Evolutionary conservation across 53 echinoderm and acorn worm genomes (phyloP).

Genomic region (Luidia sarsii): DNA sequence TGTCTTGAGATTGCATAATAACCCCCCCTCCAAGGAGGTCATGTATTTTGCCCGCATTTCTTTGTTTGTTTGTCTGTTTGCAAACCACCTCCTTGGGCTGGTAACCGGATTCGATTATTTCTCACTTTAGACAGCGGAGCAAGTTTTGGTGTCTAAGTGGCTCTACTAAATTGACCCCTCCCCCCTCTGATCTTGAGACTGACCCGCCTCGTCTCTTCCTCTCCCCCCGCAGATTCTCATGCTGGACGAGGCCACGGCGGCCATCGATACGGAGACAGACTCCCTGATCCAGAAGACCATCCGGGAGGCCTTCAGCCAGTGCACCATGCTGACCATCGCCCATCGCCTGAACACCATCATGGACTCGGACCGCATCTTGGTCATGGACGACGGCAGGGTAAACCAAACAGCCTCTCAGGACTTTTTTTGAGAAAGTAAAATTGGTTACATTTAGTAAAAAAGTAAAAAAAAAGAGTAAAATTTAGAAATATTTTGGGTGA

Average conservation of each 20-base stretch:
- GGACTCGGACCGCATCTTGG: slow-evolving; percentile 86
- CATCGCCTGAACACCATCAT: slow-evolving; percentile 89
- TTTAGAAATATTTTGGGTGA: too few species aligned
- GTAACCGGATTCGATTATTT: too few species aligned
- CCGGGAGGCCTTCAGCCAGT: slow-evolving; percentile 76
- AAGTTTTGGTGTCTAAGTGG: too few species aligned
- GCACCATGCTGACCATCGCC: slow-evolving; percentile 88
- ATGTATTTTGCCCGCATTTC: too few species aligned
- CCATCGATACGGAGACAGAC: slow-evolving; percentile 89
- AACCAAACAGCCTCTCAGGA: neutral
- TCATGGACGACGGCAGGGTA: slow-evolving; percentile 87
- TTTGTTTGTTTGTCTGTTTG: too few species aligned
- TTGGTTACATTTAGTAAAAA: neutral
- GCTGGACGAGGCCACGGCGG: slow-evolving; percentile 90
- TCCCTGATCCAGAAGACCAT: slow-evolving; percentile 80
- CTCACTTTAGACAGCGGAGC: too few species aligned
- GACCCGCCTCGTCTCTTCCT: too few species aligned
- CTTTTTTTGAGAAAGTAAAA: neutral
- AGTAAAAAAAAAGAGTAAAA: neutral
- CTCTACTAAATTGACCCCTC: too few species aligned
- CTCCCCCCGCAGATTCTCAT: slow-evolving; percentile 76
- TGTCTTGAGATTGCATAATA: too few species aligned
- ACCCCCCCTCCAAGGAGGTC: too few species aligned
- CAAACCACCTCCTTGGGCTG: too few species aligned
- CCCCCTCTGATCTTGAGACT: too few species aligned